Conservation (phyloP, 2,888 invertebrate species). For the Galeruca laticollis region DNA sequence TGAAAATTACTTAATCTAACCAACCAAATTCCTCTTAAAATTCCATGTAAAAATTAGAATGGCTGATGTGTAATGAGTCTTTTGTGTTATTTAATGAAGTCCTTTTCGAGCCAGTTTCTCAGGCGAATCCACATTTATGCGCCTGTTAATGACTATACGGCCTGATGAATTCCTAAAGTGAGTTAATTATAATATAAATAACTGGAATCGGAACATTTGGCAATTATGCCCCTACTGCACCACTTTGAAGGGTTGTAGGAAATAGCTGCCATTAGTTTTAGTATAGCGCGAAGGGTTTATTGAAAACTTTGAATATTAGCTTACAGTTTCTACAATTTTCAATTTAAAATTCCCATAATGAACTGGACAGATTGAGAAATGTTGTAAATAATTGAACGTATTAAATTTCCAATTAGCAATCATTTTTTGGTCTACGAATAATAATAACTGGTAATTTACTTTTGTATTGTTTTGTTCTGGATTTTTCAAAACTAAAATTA, state of each 20-base stretch:
- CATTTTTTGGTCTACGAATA: too few species aligned
- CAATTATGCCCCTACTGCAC: constrained; percentile 37
- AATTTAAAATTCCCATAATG: neutral
- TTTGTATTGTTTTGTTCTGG: too few species aligned
- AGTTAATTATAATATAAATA: constrained; percentile 53
- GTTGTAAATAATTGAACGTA: too few species aligned
- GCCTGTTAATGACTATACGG: constrained; percentile 42
- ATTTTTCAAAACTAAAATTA: too few species aligned
- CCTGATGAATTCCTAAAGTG: constrained; percentile 41
- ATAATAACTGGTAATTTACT: too few species aligned
- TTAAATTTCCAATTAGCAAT: too few species aligned
- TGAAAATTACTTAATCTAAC: constrained; percentile 33
- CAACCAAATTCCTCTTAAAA: constrained; percentile 25
- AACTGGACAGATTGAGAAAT: too few species aligned
- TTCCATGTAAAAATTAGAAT: constrained; percentile 32
- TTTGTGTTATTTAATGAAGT: constrained; percentile 39
- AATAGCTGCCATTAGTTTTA: constrained; percentile 32
- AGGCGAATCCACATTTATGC: constrained; percentile 39
- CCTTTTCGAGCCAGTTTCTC: constrained; percentile 27
- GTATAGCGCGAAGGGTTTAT: constrained; percentile 12
- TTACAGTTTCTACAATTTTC: constrained; percentile 1
- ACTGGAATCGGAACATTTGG: constrained; percentile 46
- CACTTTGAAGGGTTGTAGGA: constrained; percentile 41
- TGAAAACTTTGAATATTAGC: constrained; percentile 17
- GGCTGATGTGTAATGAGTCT: constrained; percentile 36